Evolutionary conservation across 2,797 vertebrate species (phyloP).

Genomic region (Myotis vivesi): DNA sequence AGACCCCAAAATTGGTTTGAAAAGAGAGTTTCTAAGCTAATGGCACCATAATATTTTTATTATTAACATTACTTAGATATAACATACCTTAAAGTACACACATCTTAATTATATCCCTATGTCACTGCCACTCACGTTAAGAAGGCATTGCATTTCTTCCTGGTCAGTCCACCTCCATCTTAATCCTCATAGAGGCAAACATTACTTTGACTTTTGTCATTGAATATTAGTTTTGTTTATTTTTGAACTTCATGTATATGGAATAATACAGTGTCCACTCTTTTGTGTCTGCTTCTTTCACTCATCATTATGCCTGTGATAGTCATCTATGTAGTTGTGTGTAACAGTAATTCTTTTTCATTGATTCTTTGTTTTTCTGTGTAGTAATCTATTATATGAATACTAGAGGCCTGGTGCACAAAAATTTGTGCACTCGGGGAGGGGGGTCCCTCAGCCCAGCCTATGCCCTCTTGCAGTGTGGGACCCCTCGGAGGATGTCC

Average conservation of each 20-base stretch:
- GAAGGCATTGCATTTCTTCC: background rate
- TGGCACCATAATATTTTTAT: background rate
- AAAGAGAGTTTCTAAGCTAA: constrained; percentile 8
- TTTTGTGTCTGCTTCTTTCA: background rate
- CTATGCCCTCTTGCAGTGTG: no score
- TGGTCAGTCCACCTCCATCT: background rate
- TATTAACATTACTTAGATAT: background rate
- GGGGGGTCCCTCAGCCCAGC: no score
- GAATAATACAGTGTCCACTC: background rate
- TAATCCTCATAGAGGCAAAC: background rate
- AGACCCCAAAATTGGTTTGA: background rate
- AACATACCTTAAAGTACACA: background rate
- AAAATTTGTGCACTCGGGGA: no score
- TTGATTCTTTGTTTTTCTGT: background rate
- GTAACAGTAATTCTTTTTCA: background rate
- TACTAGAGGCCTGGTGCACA: no score
- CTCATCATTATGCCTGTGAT: background rate
- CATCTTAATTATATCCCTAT: background rate
- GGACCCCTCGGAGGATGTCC: no score
- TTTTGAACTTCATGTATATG: background rate
- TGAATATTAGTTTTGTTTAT: background rate
- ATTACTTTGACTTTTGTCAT: background rate
- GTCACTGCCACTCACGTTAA: background rate
- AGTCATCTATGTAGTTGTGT: background rate
- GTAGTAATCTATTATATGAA: background rate